Base-by-base conservation (phyloP, 2,888 invertebrate species). In the Ethmia dodecea region DNA sequence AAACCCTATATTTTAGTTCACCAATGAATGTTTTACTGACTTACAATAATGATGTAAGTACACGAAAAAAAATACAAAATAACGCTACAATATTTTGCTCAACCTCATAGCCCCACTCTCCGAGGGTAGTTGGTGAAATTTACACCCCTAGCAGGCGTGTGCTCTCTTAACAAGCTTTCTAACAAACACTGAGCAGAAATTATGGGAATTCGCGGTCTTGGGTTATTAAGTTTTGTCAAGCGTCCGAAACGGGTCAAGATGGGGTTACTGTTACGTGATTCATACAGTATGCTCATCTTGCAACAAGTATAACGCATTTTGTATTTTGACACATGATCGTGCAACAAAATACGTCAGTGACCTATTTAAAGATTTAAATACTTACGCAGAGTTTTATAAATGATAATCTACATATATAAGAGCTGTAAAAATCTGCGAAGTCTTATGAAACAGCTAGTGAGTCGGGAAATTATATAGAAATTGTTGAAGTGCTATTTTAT, bases 121-220 rank as follows among this genome's bases (percentile, higher is more conserved):
- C 37, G 57, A 40, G 58, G 63, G 68, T 68, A 68, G 66, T 71
- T 71, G 61, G 60, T 57, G 60, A 75, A 78, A 80, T 76, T 77
- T 77, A 79, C 77, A 71, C 73, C 72, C 62, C 56, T 55, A 58
- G 62, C 69, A 57, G 65, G 59, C 60, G 65, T 57, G 58, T 54
- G 60, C 60, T 64, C 67, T 70, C 73, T 68, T 75, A 79, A 79
- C 75, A 77, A 78, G 78, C 72, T 73, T 74, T 70, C 75, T 67
- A 68, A 71, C 77, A 73, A 75, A 74, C 70, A 73, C 66, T 68
- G 67, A 69, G 68, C 63, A 59, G 70, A 68, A 77, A 73, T 75
- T 77, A 77, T 76, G 52, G 52, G 55, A 52, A 54, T 49, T 55
- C 48, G 46, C 48, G 47, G 48, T 47, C 50, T 54, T 45, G 46